Base-by-base conservation (phyloP, 2,888 invertebrate species). In the Brachynemurus nebulosus region DNA sequence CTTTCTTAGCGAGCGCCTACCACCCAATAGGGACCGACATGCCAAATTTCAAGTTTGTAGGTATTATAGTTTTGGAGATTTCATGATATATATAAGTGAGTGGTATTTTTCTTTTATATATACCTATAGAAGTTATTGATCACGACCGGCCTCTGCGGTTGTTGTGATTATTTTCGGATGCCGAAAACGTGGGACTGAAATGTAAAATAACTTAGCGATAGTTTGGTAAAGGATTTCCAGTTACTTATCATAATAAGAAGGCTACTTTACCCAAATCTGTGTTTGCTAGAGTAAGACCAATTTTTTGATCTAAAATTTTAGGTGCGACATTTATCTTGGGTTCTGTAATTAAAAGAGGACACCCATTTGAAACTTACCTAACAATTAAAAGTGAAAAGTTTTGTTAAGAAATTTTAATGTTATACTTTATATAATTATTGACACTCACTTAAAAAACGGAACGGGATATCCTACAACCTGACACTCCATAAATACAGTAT, bases 401-500 rank as follows among this genome's bases (percentile, higher is more conserved):
- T 9, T n/a, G 27, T n/a, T 14, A 33, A 6, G 16, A 16, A 33
- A 33, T 6, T 14, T 11, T n/a, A 12, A 9, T 17, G 18, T 20
- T 37, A 12, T 18, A 37, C 20, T 4, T 19, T 36, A 1, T 19
- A 21, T 37, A 20, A 11, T 19, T 19, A 20, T 37, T 37, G 8
- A 2, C 14, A 72, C 68, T 69, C 75, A 82, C 81, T 80, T 79
- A 72, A 73, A 79, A 50, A 72, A 56, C 47, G 81, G 81, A 49
- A 73, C 73, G 49, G 82, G 81, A 61, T 70, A 80, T 56, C 77
- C 78, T 57, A 78, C 76, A 52, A 78, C 72, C 60, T 77, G 75
- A 63, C 81, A 82, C 53, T 75, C 72, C 60, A 82, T 63, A 55
- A 76, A 76, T 49, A 73, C 70, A 52, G 70, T 66, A 53, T 63